These are phyloP conservation scores for Eueides isabella DNA, from an alignment of 1,140 invertebrate species.

Conservation along the genomic window DNA sequence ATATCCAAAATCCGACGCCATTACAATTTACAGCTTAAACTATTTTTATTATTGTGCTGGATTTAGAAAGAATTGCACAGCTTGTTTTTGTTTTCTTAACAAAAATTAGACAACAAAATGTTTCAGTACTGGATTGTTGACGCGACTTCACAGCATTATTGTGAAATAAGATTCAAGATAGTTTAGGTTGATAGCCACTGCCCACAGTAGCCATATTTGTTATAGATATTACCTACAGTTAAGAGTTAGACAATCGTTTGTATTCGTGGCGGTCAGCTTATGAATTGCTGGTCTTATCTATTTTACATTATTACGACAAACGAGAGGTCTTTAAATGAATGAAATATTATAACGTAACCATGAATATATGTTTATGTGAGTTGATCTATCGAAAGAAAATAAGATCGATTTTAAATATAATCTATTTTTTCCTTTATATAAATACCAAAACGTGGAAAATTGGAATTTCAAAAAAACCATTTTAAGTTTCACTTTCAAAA, in stretches of 20 bases:
- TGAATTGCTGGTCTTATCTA: slow-evolving; percentile 38
- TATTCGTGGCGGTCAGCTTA: slow-evolving; percentile 33
- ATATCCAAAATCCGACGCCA: background rate
- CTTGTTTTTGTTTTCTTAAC: background rate
- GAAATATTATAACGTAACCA: slow-evolving; percentile 16
- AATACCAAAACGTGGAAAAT: background rate
- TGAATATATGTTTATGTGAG: background rate
- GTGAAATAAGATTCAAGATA: background rate
- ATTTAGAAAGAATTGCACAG: background rate
- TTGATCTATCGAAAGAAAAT: background rate
- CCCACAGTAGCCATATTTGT: slow-evolving; percentile 60
- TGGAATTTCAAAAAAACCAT: slow-evolving; percentile 30
- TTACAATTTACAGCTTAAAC: background rate
- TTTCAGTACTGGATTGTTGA: background rate
- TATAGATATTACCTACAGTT: slow-evolving; percentile 31
- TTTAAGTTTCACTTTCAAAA: slow-evolving; percentile 39
- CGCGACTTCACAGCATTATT: background rate
- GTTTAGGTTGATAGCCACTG: slow-evolving; percentile 16
- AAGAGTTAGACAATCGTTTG: slow-evolving; percentile 31
- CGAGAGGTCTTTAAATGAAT: slow-evolving; percentile 16
- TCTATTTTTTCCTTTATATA: background rate
- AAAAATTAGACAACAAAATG: background rate
- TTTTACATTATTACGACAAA: slow-evolving; percentile 36
- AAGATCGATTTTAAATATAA: background rate
- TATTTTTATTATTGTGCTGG: background rate